These are phyloP conservation scores for Rhimphoctona megacephalus DNA, from an alignment of 2,888 invertebrate genomes.

Conservation along the genomic window DNA sequence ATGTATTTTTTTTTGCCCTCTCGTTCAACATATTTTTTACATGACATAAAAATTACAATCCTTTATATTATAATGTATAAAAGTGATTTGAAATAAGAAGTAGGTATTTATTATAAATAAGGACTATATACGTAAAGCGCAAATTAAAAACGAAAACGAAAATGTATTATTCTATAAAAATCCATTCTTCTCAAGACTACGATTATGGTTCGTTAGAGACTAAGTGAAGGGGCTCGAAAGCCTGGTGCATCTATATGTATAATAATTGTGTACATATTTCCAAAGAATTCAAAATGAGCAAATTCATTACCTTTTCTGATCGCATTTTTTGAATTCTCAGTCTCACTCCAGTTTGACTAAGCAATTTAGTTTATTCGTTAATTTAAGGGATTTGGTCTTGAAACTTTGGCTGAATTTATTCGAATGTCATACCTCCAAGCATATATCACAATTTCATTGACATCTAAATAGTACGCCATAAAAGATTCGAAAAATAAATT, in stretches of 20 bases:
- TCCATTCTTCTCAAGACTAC: neutral
- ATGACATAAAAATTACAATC: constrained; percentile 5
- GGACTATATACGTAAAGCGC: neutral
- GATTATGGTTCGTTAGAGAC: neutral
- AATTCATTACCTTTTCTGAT: neutral
- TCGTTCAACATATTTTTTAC: constrained; percentile 3
- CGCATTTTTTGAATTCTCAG: neutral
- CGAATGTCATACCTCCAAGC: constrained; percentile 2
- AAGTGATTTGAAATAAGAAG: neutral
- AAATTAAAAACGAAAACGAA: neutral
- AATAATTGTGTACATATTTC: neutral
- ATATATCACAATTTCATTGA: constrained; percentile 5
- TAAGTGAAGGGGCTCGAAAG: neutral
- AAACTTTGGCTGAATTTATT: neutral
- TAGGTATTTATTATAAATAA: neutral
- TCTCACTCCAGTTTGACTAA: neutral
- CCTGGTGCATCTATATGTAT: neutral
- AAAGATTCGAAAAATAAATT: neutral
- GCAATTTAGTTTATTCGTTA: neutral
- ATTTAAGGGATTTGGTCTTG: neutral
- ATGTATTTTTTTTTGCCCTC: constrained; percentile 2
- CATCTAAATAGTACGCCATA: neutral
- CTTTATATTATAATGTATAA: neutral
- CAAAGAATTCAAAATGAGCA: constrained; percentile 1
- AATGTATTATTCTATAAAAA: neutral